Base-by-base conservation (phyloP, 2,797 vertebrate species). In the Tauraco hartlaubi region DNA sequence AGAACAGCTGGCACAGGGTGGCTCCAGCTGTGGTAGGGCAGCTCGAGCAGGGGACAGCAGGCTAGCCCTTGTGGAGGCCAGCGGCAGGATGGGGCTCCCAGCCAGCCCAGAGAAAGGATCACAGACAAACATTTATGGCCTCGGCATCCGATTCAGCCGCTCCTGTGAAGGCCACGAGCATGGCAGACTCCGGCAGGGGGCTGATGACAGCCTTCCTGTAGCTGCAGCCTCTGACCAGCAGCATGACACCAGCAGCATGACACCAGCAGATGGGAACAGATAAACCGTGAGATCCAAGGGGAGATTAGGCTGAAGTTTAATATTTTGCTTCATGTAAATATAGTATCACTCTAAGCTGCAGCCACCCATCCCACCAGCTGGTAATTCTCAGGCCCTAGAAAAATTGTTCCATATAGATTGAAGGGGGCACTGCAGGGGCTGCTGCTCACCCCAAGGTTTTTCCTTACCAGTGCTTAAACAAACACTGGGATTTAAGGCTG, bases 201-300 rank as follows among this genome's bases (percentile, higher is more conserved):
- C 59, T 61, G 59, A 3, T 12, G 39, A 41, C 21, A 74, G 58
- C 75, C 54, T 49, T 54, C 22, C 61, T 3, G 2, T 4, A 33
- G 15, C 66, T 75, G 44, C 55, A 76, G 77, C 48, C 88, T 48
- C 78, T 15, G 15, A 31, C 19, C 43, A 14, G 49, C 39, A 81
- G 61, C 56, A 55, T n/a, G 31, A 6, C n/a, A 29, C 39, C 2
- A 1, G 35, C 0, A 2, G 31, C 56, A 55, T n/a, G 31, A 6
- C n/a, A 29, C 39, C 2, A 1, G 35, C 0, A 2, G 31, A 33
- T 1, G 12, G 39, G 17, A 58, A n/a, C 1, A 0, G 33, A n/a
- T 19, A n/a, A 77, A 37, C 33, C 20, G 11, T 11, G 29, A 48
- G 26, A 35, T 37, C 31, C 28, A n/a, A 26, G 11, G 15, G 11